A percentile compares a stretch with the other conserved stretches of the same genome.
Conservation (phyloP, 1,140 invertebrate species). For the Drosophila kanapiae region DNA sequence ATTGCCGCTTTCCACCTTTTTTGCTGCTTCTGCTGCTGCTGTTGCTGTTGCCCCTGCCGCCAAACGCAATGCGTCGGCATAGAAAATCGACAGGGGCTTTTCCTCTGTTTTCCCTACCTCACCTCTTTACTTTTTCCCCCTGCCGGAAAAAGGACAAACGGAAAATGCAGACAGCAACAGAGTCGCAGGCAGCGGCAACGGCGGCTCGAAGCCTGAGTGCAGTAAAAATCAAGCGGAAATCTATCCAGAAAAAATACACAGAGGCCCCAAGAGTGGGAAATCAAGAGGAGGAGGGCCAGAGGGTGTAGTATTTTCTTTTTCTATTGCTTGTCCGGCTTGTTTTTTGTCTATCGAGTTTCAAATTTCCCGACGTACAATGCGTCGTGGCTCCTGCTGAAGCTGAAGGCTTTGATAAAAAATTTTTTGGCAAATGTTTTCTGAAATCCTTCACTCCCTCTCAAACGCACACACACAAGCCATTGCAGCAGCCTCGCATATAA, state of each 20-base stretch:
- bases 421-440: slow-evolving; percentile 78
- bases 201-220: slow-evolving; percentile 68
- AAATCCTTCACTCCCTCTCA: slow-evolving; percentile 62
- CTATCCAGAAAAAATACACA: slow-evolving; percentile 34
- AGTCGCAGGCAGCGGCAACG: slow-evolving; percentile 35
- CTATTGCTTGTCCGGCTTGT: slow-evolving; percentile 71
- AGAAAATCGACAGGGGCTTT: slow-evolving; percentile 66
- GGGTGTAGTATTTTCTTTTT: slow-evolving; percentile 71
- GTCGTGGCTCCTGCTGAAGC: slow-evolving; percentile 70
- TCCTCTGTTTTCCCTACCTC: slow-evolving; percentile 3
- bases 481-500: slow-evolving; percentile 75
- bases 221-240: slow-evolving; percentile 80
- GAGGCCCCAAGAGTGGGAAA: slow-evolving; percentile 12
- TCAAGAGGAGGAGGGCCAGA: slow-evolving; percentile 29
- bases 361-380: slow-evolving; percentile 79
- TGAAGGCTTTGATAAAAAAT: slow-evolving; percentile 82
- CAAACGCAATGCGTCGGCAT: slow-evolving; percentile 71
- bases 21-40: neutral
- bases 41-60: slow-evolving; percentile 1
- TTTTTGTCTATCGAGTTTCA: slow-evolving; percentile 82
- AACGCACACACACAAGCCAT: slow-evolving; percentile 52
- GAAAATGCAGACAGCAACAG: slow-evolving; percentile 68
- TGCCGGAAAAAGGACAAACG: slow-evolving; percentile 54
- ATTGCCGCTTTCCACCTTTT: slow-evolving; percentile 55
- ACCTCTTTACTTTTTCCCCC: neutral